Conservation (phyloP, 2,797 vertebrate genomes). For the Paedocypris micromegethes region DNA sequence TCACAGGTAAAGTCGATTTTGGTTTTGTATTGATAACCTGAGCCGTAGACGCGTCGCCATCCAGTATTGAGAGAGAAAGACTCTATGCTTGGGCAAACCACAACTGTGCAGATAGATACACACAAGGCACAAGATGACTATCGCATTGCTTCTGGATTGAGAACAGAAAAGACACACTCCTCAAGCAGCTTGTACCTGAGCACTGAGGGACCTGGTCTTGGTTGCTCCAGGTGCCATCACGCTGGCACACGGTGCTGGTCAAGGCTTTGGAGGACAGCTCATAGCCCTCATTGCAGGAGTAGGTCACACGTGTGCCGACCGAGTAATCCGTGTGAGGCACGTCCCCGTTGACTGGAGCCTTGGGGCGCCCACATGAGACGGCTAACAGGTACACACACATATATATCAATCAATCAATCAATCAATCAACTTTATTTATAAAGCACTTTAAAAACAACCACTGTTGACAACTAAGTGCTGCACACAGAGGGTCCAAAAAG, state of each 20-base stretch:
- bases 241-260: constrained; percentile 89
- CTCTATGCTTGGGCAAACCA: constrained; percentile 95
- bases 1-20: constrained; percentile 98
- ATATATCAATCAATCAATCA: too few species aligned
- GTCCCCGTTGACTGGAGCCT: constrained; percentile 88
- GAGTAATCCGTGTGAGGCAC: constrained; percentile 95
- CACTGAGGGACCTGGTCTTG: constrained; percentile 97
- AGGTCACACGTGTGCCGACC: constrained; percentile 89
- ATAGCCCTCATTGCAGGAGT: constrained; percentile 96
- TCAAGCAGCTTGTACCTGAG: constrained; percentile 68
- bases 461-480: too few species aligned
- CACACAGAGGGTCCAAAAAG: too few species aligned
- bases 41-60: constrained; percentile 94
- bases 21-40: constrained; percentile 95
- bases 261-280: constrained; percentile 93
- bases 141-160: too few species aligned
- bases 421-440: too few species aligned
- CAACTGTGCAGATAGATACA: constrained; percentile 66
- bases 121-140: background rate
- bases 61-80: constrained; percentile 96
- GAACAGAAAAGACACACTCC: background rate
- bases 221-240: constrained; percentile 97
- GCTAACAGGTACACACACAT: constrained; percentile 60
- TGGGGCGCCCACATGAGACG: constrained; percentile 94
- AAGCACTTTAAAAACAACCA: too few species aligned